These are phyloP conservation scores for Agrypnus murinus DNA, from an alignment of 2,888 invertebrate genomes.

Conservation along the genomic window DNA sequence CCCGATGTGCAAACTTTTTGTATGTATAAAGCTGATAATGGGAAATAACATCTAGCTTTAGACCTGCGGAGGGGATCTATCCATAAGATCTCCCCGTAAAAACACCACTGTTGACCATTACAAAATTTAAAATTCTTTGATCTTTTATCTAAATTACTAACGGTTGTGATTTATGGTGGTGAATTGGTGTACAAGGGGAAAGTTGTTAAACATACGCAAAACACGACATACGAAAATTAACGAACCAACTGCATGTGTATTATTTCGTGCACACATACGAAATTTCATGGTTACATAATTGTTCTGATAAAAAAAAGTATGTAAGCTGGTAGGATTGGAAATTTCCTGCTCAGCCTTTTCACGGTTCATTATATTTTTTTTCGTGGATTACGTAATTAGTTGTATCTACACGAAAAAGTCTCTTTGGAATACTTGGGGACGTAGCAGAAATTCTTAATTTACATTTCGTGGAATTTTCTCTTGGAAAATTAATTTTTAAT, in stretches of 20 bases:
- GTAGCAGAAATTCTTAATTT: not conserved
- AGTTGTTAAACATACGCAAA: conserved; percentile 18
- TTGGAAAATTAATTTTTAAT: conserved; percentile 3
- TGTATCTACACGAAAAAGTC: not conserved
- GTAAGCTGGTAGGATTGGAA: conserved; percentile 1
- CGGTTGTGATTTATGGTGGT: conserved; percentile 11
- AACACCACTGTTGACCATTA: too few species aligned
- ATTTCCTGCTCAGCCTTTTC: conserved; percentile 17
- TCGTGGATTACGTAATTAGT: not conserved
- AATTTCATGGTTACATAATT: conserved; percentile 23
- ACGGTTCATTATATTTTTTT: not conserved
- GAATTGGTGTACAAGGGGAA: not conserved
- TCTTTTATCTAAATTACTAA: conserved; percentile 24
- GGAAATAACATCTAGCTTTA: too few species aligned
- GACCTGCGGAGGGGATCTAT: too few species aligned
- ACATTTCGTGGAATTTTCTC: conserved; percentile 1
- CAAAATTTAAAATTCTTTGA: conserved; percentile 17
- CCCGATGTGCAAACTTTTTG: too few species aligned
- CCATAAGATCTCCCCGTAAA: too few species aligned
- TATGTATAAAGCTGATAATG: too few species aligned
- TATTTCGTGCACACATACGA: conserved; percentile 16
- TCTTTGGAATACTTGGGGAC: not conserved
- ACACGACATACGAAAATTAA: conserved; percentile 25
- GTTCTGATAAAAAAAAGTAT: conserved; percentile 23
- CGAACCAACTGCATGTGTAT: not conserved